Conservation (phyloP, 2,797 vertebrate species). For the Etheostoma perlongum region DNA sequence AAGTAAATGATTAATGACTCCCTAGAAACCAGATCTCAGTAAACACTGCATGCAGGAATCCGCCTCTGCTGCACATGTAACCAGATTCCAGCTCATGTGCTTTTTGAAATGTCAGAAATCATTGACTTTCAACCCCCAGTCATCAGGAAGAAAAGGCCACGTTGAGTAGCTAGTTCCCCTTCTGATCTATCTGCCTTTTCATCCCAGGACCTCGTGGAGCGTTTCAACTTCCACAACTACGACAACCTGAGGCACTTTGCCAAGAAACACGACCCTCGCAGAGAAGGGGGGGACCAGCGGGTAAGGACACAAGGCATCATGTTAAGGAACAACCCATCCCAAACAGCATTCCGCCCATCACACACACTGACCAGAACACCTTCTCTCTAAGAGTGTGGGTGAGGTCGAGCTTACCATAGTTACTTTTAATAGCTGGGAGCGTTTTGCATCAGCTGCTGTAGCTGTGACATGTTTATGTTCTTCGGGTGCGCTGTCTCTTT, state of each 20-base stretch:
- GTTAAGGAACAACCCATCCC: neutral
- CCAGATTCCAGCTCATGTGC: neutral
- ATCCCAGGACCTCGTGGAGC: slow-evolving; percentile 93
- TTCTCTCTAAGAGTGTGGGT: slow-evolving; percentile 3
- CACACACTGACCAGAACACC: slow-evolving; percentile 23
- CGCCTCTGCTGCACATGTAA: neutral
- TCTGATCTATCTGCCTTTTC: neutral
- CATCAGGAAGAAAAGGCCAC: neutral
- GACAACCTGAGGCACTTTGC: slow-evolving; percentile 98
- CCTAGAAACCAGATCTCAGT: neutral
- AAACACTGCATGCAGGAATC: neutral
- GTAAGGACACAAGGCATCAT: slow-evolving; percentile 83
- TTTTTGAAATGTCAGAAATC: neutral
- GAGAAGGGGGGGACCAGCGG: slow-evolving; percentile 97
- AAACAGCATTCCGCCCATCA: slow-evolving; percentile 14
- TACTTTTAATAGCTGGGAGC: neutral
- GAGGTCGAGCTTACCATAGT: neutral
- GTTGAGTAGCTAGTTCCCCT: neutral
- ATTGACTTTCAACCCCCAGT: neutral
- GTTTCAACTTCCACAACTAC: slow-evolving; percentile 99
- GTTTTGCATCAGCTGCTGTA: neutral
- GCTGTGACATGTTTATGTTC: neutral
- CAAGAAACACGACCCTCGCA: slow-evolving; percentile 97
- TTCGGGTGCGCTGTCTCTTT: neutral
- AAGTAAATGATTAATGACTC: slow-evolving; percentile 25